A percentile compares a stretch with the other conserved stretches of the same genome.
Conservation (phyloP, 2,113 vertebrate species). For the Mus pahari region DNA sequence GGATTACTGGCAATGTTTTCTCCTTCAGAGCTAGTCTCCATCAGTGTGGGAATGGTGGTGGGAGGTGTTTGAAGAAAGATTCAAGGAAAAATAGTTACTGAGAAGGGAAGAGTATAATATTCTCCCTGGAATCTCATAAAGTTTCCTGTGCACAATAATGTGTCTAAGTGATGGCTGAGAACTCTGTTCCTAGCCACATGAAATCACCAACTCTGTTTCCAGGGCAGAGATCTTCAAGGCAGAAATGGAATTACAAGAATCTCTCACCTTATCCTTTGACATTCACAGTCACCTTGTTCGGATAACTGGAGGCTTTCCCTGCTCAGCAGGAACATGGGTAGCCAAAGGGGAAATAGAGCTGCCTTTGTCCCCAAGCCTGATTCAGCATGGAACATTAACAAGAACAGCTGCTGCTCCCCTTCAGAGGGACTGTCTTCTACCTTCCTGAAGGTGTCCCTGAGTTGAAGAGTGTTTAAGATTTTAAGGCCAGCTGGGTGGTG, state of each 20-base stretch:
- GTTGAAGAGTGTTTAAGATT: no score
- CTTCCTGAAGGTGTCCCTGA: no score
- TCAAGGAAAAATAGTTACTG: background rate
- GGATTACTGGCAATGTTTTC: background rate
- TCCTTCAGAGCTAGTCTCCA: background rate
- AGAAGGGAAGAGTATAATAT: background rate
- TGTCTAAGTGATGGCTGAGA: background rate
- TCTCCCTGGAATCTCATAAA: background rate
- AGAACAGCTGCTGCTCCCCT: background rate
- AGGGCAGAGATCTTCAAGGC: background rate
- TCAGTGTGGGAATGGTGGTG: background rate
- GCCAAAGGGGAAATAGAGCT: background rate
- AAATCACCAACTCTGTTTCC: background rate
- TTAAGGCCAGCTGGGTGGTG: no score
- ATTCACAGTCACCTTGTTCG: background rate
- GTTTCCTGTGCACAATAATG: slow-evolving; percentile 36
- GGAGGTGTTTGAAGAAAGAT: background rate
- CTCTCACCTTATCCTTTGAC: background rate
- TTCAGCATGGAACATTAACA: background rate
- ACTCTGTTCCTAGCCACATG: background rate
- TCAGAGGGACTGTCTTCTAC: no score
- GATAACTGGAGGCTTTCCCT: background rate
- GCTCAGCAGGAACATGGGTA: no score
- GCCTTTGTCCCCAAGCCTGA: background rate
- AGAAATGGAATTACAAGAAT: background rate